Evolutionary conservation across 2,888 invertebrate species (phyloP).

Genomic region (Loripinus fragilis): DNA sequence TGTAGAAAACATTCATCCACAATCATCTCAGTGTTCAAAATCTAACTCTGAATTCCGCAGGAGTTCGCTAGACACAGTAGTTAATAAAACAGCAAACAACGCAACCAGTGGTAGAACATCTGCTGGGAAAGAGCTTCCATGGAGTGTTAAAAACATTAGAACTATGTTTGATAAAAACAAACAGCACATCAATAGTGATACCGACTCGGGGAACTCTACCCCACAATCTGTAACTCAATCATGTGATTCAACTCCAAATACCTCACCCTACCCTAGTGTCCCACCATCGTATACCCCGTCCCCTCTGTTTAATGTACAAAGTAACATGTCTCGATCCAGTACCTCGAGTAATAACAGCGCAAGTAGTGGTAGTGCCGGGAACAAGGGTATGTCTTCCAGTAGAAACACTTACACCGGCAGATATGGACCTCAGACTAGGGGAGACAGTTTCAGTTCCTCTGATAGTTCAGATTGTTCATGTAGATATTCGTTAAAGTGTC

Average conservation of each 20-base stretch:
- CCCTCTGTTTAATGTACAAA: conserved; percentile 65
- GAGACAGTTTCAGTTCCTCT: conserved; percentile 65
- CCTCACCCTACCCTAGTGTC: conserved; percentile 30
- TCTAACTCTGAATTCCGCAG: conserved; percentile 15
- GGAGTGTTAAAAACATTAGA: conserved; percentile 75
- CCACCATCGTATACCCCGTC: conserved; percentile 69
- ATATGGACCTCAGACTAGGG: conserved; percentile 63
- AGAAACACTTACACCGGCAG: conserved; percentile 43
- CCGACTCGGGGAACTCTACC: conserved; percentile 16
- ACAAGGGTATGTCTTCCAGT: conserved; percentile 2
- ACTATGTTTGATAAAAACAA: conserved; percentile 63
- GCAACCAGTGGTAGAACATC: background rate
- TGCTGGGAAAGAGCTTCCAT: conserved; percentile 65
- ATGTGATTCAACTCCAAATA: conserved; percentile 16
- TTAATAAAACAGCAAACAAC: conserved; percentile 20
- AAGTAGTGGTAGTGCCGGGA: conserved; percentile 63
- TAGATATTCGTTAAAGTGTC: conserved; percentile 57
- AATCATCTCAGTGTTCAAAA: background rate
- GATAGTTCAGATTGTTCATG: conserved; percentile 68
- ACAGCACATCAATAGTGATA: conserved; percentile 9
- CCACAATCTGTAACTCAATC: conserved; percentile 23
- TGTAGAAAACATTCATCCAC: conserved; percentile 32
- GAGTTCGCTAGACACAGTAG: conserved; percentile 33
- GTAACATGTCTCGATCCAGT: conserved; percentile 65
- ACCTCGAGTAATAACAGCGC: conserved; percentile 66